Evolutionary conservation across 2,113 vertebrate species (phyloP), one percentile per base, ranked within the genome.

Genomic region (Hyperopisus bebe): DNA sequence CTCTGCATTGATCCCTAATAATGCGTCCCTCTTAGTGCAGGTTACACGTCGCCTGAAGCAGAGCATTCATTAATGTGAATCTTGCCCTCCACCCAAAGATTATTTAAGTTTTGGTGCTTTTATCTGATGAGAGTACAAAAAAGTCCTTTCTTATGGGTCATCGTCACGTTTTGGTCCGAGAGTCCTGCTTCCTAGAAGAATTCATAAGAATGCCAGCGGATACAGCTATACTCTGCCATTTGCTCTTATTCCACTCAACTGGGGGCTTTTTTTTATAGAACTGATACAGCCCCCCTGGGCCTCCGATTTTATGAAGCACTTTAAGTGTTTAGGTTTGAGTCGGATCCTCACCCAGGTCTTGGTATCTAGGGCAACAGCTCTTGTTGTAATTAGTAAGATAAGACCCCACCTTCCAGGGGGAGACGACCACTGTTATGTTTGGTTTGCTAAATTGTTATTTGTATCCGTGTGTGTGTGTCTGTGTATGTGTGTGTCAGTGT

Each of bases 241-340:
- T 47, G n/a, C 51, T 62, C 39, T 85, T 89, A 44, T 89, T 80
- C 51, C 21, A 39, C 88, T 84, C 77, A 89, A 24, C 74, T 47
- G 42, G 51, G 51, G 51, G 10, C 35, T 58, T 84, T 83, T 83
- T 35, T 48, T n/a, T 48, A n/a, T 24, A 27, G 46, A 51, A 53
- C 24, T 55, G 19, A 39, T 27, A 39, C 21, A 27, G 15, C n/a
- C 47, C 51, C 19, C 27, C 44, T 15, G 27, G n/a, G 51, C 35
- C 21, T 31, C 51, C 5, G 35, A n/a, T 58, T 83, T 89, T 80
- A 66, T 42, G 58, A 42, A 80, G 74, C 5, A 89, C 77, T 84
- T 85, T 85, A n/a, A 83, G 88, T 35, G 6, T 83, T 55, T 89
- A 88, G 21, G 55, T 27, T 46, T 66, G 27, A 46, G 50, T 50